Conservation (phyloP, 1,140 invertebrate species). For the Saxidomus purpurata region DNA sequence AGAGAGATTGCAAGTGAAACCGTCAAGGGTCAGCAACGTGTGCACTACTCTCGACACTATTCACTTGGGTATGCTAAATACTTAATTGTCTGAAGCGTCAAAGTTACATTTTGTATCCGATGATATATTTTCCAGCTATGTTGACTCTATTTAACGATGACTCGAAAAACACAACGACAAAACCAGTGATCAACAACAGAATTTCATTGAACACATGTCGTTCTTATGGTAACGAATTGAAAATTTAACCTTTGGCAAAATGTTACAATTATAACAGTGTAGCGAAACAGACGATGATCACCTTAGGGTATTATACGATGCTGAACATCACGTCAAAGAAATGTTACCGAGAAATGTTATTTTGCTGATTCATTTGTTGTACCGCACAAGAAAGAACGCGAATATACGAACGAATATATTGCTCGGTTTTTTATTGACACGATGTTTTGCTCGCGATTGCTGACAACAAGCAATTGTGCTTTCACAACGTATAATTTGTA, state of each 20-base stretch:
- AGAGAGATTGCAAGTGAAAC: background rate
- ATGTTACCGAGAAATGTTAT: background rate
- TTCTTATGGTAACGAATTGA: conserved; percentile 7
- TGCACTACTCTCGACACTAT: background rate
- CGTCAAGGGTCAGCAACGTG: too few relatives aligned
- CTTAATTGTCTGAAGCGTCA: background rate
- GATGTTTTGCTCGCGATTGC: background rate
- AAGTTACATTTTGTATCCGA: background rate
- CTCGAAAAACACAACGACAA: background rate
- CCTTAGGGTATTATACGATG: background rate
- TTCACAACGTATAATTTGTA: background rate
- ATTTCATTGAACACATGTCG: too few relatives aligned
- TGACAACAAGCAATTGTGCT: background rate
- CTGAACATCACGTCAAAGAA: background rate
- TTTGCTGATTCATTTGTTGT: too few relatives aligned
- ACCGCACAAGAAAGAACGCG: background rate
- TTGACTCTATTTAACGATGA: background rate
- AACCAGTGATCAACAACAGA: conserved; percentile 5
- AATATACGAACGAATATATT: too few relatives aligned
- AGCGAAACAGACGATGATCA: background rate
- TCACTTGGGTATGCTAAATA: too few relatives aligned
- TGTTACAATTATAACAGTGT: background rate
- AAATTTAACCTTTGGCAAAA: background rate
- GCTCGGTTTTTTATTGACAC: background rate
- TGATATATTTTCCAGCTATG: conserved; percentile 12